Evolutionary conservation across 2,113 vertebrate species (phyloP).

Genomic region (Speoplatyrhinus poulsoni): DNA sequence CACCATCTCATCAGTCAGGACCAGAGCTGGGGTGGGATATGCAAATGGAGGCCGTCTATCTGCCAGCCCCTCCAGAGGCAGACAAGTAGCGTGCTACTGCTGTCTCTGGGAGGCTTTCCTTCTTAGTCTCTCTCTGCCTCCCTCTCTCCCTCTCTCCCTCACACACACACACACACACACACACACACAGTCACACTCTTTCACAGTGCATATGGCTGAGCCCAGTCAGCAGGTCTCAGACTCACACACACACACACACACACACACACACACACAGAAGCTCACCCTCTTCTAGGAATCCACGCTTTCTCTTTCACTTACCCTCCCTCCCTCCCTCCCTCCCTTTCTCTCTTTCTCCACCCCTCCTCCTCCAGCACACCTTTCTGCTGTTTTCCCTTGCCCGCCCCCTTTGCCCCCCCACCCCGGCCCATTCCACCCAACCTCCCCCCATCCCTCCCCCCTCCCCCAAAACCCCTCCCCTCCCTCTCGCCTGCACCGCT

Average conservation of each 20-base stretch:
- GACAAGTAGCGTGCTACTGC: slow-evolving; percentile 56
- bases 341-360: slow-evolving; percentile 12
- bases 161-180: slow-evolving; percentile 20
- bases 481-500: slow-evolving; percentile 34
- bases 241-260: neutral
- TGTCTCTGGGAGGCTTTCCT: slow-evolving; percentile 15
- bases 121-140: slow-evolving; percentile 21
- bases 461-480: slow-evolving; percentile 41
- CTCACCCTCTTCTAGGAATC: too few relatives aligned
- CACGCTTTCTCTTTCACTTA: slow-evolving; percentile 28
- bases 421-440: slow-evolving; percentile 13
- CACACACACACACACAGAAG: neutral
- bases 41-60: slow-evolving; percentile 65
- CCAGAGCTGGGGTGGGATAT: slow-evolving; percentile 73
- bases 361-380: slow-evolving; percentile 58
- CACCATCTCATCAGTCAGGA: slow-evolving; percentile 1
- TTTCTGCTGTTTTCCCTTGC: slow-evolving; percentile 60
- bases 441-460: slow-evolving; percentile 36
- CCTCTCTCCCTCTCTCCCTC: too few relatives aligned
- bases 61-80: slow-evolving; percentile 74
- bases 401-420: slow-evolving; percentile 25
- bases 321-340: slow-evolving; percentile 26
- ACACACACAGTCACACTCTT: slow-evolving; percentile 57
- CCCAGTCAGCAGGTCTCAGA: slow-evolving; percentile 55
- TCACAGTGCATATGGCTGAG: slow-evolving; percentile 49